Evolutionary conservation across 2,113 vertebrate genomes (phyloP).

Genomic region (Clarias gariepinus): DNA sequence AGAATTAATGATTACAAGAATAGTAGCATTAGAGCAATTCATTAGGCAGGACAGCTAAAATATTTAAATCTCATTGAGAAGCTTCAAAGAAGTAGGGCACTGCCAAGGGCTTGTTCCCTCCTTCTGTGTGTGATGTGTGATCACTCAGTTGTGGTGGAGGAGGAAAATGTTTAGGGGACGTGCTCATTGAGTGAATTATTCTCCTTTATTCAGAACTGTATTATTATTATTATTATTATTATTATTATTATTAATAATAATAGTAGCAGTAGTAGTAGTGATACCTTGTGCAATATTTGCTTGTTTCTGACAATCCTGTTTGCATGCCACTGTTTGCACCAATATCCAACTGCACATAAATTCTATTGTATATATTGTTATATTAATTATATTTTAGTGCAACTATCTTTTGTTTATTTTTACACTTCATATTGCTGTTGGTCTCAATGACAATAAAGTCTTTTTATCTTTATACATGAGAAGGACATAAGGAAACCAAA

Average conservation of each 20-base stretch:
- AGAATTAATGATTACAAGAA: slow-evolving; percentile 67
- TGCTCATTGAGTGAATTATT: slow-evolving; percentile 21
- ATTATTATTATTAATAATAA: no score
- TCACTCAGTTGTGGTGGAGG: slow-evolving; percentile 7
- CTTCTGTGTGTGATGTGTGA: slow-evolving; percentile 29
- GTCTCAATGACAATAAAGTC: no score
- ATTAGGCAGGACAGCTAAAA: slow-evolving; percentile 61
- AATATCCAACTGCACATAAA: no score
- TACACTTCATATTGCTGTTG: no score
- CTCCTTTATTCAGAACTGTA: background rate
- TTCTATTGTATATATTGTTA: no score
- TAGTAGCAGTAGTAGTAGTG: no score
- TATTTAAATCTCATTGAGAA: slow-evolving; percentile 62
- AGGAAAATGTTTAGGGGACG: slow-evolving; percentile 25
- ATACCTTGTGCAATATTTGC: no score
- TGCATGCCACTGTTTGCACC: no score
- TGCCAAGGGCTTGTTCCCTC: slow-evolving; percentile 48
- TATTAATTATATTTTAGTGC: no score
- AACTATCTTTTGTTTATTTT: no score
- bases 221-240: no score
- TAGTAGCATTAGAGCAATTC: slow-evolving; percentile 60
- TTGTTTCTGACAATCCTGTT: no score
- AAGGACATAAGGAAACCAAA: background rate
- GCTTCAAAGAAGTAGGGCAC: slow-evolving; percentile 60
- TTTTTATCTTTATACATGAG: background rate